Evolutionary conservation across 2,888 invertebrate genomes (phyloP).

Genomic region (Sisyra nigra): DNA sequence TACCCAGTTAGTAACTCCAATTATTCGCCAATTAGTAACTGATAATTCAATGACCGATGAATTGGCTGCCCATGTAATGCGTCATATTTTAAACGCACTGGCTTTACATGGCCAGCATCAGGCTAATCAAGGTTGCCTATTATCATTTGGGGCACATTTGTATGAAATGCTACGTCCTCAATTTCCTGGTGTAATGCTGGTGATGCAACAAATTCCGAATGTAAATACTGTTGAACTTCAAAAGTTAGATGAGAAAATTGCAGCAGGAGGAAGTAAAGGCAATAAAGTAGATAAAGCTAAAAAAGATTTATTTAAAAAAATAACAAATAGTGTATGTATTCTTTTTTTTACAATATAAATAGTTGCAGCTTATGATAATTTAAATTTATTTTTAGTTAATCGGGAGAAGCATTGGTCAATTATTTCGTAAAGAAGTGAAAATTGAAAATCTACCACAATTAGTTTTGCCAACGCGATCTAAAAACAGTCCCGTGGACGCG

Average conservation of each 20-base stretch:
- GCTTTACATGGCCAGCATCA: conserved; percentile 84
- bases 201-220: conserved; percentile 67
- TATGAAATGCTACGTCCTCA: conserved; percentile 69
- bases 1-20: conserved; percentile 53
- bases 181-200: conserved; percentile 50
- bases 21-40: conserved; percentile 46
- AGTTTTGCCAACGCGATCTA: conserved; percentile 25
- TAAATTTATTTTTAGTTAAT: conserved; percentile 41
- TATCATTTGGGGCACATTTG: conserved; percentile 67
- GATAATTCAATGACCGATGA: conserved; percentile 45
- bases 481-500: conserved; percentile 1
- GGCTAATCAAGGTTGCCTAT: conserved; percentile 63
- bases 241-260: conserved; percentile 72
- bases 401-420: conserved; percentile 70
- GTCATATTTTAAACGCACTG: conserved; percentile 61
- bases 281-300: conserved; percentile 78
- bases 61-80: conserved; percentile 57
- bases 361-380: conserved; percentile 1
- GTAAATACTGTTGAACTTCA: conserved; percentile 66
- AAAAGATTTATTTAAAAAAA: conserved; percentile 80
- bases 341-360: neutral
- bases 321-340: conserved; percentile 53
- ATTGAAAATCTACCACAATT: conserved; percentile 72
- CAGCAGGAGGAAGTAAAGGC: conserved; percentile 45
- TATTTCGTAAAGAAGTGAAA: conserved; percentile 75